phyloP scores from a whole-genome alignment of 2,113 vertebrate genomes.

The Silurus meridionalis region DNA sequence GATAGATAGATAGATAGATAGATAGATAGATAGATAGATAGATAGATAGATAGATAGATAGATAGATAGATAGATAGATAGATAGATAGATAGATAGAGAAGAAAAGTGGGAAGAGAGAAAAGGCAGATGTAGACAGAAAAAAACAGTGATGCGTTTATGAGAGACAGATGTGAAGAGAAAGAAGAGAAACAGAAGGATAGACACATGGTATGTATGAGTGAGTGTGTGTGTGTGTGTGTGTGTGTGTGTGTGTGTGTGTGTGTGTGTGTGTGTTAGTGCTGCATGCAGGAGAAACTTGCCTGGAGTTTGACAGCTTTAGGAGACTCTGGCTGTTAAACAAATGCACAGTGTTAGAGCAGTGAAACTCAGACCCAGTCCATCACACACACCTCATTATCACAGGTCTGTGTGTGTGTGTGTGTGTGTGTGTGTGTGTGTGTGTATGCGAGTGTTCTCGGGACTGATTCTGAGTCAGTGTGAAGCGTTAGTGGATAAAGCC shows the following conservation, averaged over 20 bases:
- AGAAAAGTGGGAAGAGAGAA: too few species aligned
- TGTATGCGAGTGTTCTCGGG: not conserved
- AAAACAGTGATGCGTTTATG: too few species aligned
- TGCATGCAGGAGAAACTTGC: constrained; percentile 83
- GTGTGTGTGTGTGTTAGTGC: constrained; percentile 48
- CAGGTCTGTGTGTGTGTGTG: not conserved
- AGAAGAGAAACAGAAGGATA: too few species aligned
- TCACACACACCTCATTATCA: constrained; percentile 27
- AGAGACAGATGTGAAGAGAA: too few species aligned
- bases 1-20: too few species aligned
- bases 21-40: too few species aligned
- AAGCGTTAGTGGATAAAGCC: not conserved
- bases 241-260: constrained; percentile 41
- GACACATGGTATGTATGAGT: not conserved
- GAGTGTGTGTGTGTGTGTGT: not conserved
- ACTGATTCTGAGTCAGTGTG: not conserved
- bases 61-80: too few species aligned
- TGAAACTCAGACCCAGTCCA: not conserved
- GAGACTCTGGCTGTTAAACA: constrained; percentile 95
- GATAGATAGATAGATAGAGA: too few species aligned
- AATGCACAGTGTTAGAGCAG: constrained; percentile 82
- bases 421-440: not conserved
- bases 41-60: too few species aligned
- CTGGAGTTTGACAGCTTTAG: constrained; percentile 93
- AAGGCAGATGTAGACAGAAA: too few species aligned